phyloP scores from a whole-genome alignment of 2,888 invertebrate genomes.

The Ennomos fuscantarius region DNA sequence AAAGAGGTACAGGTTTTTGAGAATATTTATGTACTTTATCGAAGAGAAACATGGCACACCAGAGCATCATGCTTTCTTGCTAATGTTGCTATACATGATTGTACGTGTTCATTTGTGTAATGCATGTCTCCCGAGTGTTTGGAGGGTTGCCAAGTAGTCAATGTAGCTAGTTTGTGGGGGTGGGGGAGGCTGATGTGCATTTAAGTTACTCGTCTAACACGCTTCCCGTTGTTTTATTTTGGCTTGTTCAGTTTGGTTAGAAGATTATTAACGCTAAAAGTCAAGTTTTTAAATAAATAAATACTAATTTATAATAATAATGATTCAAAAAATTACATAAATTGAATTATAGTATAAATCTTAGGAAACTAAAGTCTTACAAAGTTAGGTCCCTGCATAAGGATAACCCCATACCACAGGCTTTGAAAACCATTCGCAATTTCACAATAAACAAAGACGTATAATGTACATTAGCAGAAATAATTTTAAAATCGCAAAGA shows the following conservation, averaged over 20 bases:
- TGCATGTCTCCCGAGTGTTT: conserved; percentile 18
- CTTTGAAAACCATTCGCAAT: no score
- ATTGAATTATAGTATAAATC: no score
- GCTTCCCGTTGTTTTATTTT: neutral
- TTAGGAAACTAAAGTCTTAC: no score
- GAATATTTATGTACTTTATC: no score
- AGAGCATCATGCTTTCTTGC: neutral
- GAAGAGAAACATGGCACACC: no score
- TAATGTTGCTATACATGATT: neutral
- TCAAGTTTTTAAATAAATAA: no score
- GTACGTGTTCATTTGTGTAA: conserved; percentile 26
- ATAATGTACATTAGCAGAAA: neutral
- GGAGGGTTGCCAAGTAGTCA: conserved; percentile 17
- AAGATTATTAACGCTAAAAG: neutral
- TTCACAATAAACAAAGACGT: neutral
- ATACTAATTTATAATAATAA: no score
- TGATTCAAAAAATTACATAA: no score
- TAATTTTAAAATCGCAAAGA: no score
- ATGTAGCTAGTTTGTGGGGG: conserved; percentile 11
- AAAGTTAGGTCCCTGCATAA: no score
- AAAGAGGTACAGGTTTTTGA: no score
- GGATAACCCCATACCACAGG: no score
- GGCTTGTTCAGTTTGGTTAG: neutral
- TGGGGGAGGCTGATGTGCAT: conserved; percentile 17
- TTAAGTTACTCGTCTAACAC: conserved; percentile 7